Evolutionary conservation across 2,797 vertebrate genomes (phyloP).

Genomic region (Syngnathus rostellatus): DNA sequence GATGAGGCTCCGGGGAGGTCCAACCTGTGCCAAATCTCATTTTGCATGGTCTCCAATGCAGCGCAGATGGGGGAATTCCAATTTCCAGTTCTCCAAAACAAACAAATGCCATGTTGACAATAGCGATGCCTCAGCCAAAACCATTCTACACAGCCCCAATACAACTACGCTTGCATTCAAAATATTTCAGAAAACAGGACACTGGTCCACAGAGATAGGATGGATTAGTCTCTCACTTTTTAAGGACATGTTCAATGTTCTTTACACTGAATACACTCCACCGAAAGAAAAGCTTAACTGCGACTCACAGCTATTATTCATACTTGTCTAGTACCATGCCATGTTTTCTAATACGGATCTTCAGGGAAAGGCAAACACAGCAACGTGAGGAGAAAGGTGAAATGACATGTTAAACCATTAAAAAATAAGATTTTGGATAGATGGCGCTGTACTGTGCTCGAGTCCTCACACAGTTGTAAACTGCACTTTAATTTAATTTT

Average conservation of each 20-base stretch:
- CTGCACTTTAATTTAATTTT: not conserved
- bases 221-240: slow-evolving; percentile 44
- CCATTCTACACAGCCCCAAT: slow-evolving; percentile 15
- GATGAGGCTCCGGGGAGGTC: slow-evolving; percentile 6
- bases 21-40: slow-evolving; percentile 29
- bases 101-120: slow-evolving; percentile 32
- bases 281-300: slow-evolving; percentile 5
- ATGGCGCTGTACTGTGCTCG: not conserved
- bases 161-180: slow-evolving; percentile 31
- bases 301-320: not conserved
- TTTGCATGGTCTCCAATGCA: slow-evolving; percentile 18
- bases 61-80: slow-evolving; percentile 18
- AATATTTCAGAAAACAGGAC: slow-evolving; percentile 29
- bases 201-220: slow-evolving; percentile 51
- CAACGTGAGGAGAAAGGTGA: too few species aligned
- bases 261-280: not conserved
- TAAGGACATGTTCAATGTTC: slow-evolving; percentile 15
- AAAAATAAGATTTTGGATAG: not conserved
- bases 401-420: too few species aligned
- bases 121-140: slow-evolving; percentile 26
- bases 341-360: not conserved
- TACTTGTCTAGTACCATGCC: not conserved
- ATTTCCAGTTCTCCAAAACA: slow-evolving; percentile 37
- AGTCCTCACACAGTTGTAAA: not conserved
- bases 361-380: not conserved